These are phyloP conservation scores for Quadroppia sp. DNA, from an alignment of 2,888 invertebrate species.

Conservation along the genomic window DNA sequence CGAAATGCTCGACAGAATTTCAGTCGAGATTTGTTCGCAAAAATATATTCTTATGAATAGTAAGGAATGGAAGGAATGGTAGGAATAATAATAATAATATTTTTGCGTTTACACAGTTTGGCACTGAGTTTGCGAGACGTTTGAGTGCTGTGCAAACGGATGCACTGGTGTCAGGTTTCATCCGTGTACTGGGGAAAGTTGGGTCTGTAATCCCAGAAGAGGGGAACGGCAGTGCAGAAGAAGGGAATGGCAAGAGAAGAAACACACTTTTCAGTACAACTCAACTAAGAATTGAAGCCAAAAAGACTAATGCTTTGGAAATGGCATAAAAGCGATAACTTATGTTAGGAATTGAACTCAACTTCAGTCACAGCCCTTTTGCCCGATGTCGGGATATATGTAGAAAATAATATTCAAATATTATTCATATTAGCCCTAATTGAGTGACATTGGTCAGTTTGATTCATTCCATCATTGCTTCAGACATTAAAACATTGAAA, in stretches of 20 bases:
- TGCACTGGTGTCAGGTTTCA: conserved; percentile 33
- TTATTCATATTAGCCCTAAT: too few species aligned
- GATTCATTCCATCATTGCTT: too few species aligned
- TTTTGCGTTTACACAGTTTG: conserved; percentile 23
- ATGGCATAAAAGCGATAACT: conserved; percentile 3
- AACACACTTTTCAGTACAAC: conserved; percentile 30
- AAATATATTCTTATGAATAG: neutral
- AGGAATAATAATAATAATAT: conserved; percentile 18
- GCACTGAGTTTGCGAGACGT: neutral
- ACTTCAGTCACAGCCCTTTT: too few species aligned
- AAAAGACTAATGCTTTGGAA: conserved; percentile 27
- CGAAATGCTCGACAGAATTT: neutral
- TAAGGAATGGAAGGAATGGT: neutral
- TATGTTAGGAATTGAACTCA: neutral
- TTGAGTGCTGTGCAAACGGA: conserved; percentile 28
- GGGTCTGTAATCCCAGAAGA: conserved; percentile 31
- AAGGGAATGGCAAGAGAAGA: conserved; percentile 14
- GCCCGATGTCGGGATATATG: too few species aligned
- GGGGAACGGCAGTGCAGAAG: conserved; percentile 18
- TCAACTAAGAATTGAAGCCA: conserved; percentile 8
- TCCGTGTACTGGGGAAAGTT: conserved; percentile 22
- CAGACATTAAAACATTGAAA: too few species aligned
- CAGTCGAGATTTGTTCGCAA: neutral
- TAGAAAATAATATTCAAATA: too few species aligned
- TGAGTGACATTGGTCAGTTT: too few species aligned